Base-by-base conservation (phyloP, 1,140 invertebrate species). In the Drosophila bifasciata region DNA sequence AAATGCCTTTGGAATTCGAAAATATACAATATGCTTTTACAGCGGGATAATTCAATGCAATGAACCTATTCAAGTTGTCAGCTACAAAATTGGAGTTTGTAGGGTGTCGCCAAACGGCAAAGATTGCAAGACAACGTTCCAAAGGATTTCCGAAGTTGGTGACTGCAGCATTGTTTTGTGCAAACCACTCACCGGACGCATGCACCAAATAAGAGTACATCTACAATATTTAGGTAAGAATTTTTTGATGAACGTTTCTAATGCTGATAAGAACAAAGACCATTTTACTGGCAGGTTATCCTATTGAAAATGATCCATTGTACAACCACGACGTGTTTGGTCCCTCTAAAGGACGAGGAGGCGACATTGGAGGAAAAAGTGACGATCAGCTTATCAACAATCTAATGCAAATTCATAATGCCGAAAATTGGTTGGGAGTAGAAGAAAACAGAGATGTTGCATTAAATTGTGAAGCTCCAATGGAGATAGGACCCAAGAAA, bases 121-220 rank as follows among this genome's bases (percentile, higher is more conserved):
- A 92, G 95, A 96, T 76, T 97, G 98, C 91, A 94, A 95, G 9
- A 99, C 98, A 0, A 94, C 95, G 59, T 99, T 99, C 93, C 95
- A 97, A 90, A 94, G 96, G 81, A 90, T 99, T 3, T 97, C 96
- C 48, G 96, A 94, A 92, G 98, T 99, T 92, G 93, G 93, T 13
- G 96, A 95, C 84, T 96, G 97, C 0, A 99, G 98, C 81, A 96
- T 99, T 16, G 98, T 99, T 1, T 93, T 97, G 16, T 99, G 98
- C 92, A 95, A 95, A 75, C 98, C 98, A 1, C 95, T 97, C 78
- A 99, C 98, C 1, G 99, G 99, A 0, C 93, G 99, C 67, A 99
- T 99, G 95, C 99, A 99, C 92, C 99, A 99, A 92, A 99, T 99
- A 75, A 94, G 99, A 57, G 98, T 99, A 15, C 99, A 99, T 93